Base-by-base conservation (phyloP, 2,113 vertebrate genomes). In the Delphinapterus leucas region DNA sequence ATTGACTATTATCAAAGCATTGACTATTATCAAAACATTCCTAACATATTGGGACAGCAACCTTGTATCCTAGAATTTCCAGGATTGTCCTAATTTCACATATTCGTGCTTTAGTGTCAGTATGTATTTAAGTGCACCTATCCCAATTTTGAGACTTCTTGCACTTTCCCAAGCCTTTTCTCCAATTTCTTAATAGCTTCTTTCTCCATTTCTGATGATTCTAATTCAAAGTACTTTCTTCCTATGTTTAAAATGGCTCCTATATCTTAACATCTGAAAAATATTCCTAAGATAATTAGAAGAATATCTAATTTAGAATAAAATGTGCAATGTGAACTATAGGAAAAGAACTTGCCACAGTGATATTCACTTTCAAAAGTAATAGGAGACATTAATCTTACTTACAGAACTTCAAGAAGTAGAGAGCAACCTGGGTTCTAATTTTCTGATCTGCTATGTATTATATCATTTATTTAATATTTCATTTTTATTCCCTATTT, bases 401-500 rank as follows among this genome's bases (percentile, higher is more conserved):
- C n/a, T 58, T 58, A 25, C 49, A 82, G n/a, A 74, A 83, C 28
- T 90, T 60, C 18, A 96, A 71, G 28, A 63, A 14, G 12, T 53
- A 2, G 70, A 67, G 3, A 18, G 4, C 14, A 58, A 47, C 23
- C 41, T 41, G 4, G 6, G 2, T 73, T 65, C 63, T 93, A 5
- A 58, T 73, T 44, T 85, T 90, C 31, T 60, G 36, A 80, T 73
- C 73, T 94, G 13, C 44, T 94, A 9, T 61, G 23, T 76, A 41
- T 68, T 41, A 15, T 55, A 31, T 13, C 1, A 28, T 61, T 76
- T 68, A 49, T 79, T 79, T 84, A 60, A 41, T 86, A 63, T 73
- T 91, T 91, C n/a, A 95, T 11, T 86, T 74, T 85, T 71, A 65
- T 77, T 87, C 7, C 68, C 47, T 90, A 28, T 82, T 80, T 90